phyloP scores from a whole-genome alignment of 2,113 vertebrate species.

The Mesocricetus auratus region DNA sequence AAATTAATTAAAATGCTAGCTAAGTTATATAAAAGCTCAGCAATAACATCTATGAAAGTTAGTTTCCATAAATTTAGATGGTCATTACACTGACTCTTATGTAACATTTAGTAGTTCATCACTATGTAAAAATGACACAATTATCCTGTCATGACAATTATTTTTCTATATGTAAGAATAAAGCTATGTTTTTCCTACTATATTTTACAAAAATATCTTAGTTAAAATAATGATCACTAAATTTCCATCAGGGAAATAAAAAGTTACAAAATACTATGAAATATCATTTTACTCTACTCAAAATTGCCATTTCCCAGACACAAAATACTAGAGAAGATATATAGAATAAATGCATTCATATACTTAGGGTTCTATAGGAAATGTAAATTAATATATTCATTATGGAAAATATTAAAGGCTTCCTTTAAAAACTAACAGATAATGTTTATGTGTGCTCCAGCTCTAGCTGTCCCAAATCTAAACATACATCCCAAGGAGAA shows the following conservation, averaged over 20 bases:
- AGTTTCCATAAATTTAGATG: neutral
- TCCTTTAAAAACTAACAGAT: neutral
- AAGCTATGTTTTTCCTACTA: neutral
- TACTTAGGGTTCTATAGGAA: neutral
- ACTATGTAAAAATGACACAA: neutral
- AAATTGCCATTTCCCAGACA: neutral
- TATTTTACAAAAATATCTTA: slow-evolving; percentile 1
- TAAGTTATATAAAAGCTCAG: neutral
- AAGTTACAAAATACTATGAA: neutral
- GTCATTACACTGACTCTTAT: neutral
- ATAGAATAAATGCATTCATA: neutral
- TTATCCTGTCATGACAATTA: neutral
- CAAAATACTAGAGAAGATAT: neutral
- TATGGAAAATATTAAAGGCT: neutral
- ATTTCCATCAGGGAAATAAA: neutral
- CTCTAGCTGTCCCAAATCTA: neutral
- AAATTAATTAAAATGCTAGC: neutral
- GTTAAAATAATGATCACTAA: neutral
- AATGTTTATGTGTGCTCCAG: too few species aligned
- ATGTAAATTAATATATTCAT: too few species aligned
- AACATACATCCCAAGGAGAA: neutral
- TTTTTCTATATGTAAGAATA: neutral
- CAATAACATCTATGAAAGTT: neutral
- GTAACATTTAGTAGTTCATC: neutral
- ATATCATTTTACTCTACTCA: neutral